phyloP scores from a whole-genome alignment of 2,113 vertebrate genomes.

The Benitochromis conjunctus region DNA sequence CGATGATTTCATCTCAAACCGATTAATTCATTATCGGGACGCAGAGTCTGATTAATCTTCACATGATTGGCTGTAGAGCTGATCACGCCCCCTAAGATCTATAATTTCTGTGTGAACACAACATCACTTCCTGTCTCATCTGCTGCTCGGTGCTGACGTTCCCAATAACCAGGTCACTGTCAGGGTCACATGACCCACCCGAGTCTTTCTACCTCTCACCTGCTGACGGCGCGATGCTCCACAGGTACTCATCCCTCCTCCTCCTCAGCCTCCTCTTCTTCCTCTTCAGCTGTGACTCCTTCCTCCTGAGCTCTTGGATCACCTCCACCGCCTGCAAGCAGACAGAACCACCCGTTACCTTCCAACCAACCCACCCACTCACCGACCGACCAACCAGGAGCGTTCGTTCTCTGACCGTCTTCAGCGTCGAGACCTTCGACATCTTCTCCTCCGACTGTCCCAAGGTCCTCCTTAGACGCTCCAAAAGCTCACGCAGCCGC shows the following conservation, averaged over 20 bases:
- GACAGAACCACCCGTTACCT: not conserved
- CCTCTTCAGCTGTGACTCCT: not conserved
- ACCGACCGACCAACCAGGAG: too few species aligned
- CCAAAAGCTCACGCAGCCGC: slow-evolving; percentile 3
- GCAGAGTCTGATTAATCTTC: not conserved
- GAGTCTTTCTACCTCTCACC: not conserved
- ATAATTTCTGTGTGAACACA: not conserved
- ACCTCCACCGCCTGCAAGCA: slow-evolving; percentile 32
- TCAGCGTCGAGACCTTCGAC: slow-evolving; percentile 32
- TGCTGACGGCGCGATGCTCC: not conserved
- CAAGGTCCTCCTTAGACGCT: slow-evolving; percentile 12
- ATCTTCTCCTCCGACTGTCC: not conserved
- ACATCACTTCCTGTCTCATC: not conserved
- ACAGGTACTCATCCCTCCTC: not conserved
- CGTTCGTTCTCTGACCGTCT: slow-evolving; percentile 11
- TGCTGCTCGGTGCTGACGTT: not conserved
- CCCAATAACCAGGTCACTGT: not conserved
- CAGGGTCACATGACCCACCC: not conserved
- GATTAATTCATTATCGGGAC: not conserved
- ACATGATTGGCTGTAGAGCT: not conserved
- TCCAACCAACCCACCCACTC: not conserved
- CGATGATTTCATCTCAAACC: too few species aligned
- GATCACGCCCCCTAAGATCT: not conserved
- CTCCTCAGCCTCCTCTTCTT: slow-evolving; percentile 12
- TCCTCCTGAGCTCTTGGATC: slow-evolving; percentile 30